Evolutionary conservation across 2,113 vertebrate genomes (phyloP), one percentile per base, ranked within the genome.

Genomic region (Antennarius striatus): DNA sequence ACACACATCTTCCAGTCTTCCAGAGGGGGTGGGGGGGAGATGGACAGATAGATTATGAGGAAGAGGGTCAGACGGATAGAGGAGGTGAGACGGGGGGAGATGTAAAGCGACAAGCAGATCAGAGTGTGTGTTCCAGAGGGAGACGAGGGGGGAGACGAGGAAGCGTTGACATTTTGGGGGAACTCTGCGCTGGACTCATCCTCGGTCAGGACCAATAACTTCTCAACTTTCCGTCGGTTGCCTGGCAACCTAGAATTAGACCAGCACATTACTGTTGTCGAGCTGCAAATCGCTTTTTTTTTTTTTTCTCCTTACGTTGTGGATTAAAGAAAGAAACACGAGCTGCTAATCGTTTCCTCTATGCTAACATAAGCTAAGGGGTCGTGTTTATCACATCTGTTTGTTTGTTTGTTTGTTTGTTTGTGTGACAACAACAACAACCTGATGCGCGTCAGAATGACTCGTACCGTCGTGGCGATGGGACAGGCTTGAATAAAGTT

Each of bases 51-150:
- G 74, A 78, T 74, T 85, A 75, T 32, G 45, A 58, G 52, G 56
- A 61, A 15, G 67, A 58, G 54, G 50, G 70, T 40, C 6, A 14
- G 60, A 72, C 43, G n/a, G 61, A 76, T 3, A 56, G 78, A 81
- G 68, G 63, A 69, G 32, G 67, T 75, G 32, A 45, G 56, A 58
- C 71, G 65, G 39, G 32, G 74, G 54, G 68, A 85, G 75, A 87
- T 84, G 72, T 73, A 75, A 89, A 82, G 84, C 87, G 86, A 89
- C 82, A 81, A 71, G 78, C 80, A 72, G 55, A 83, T 79, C 77
- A 30, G 56, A 91, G 77, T 66, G 76, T 73, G 64, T 72, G 68
- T 78, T 79, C 77, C 68, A 84, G 72, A 52, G 70, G 68, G 55
- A 63, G 75, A 80, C 52, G 53, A 57, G 73, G 60, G 53, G 68